Evolutionary conservation across 2,888 invertebrate species (phyloP).

Genomic region (Drosophila mimetica): DNA sequence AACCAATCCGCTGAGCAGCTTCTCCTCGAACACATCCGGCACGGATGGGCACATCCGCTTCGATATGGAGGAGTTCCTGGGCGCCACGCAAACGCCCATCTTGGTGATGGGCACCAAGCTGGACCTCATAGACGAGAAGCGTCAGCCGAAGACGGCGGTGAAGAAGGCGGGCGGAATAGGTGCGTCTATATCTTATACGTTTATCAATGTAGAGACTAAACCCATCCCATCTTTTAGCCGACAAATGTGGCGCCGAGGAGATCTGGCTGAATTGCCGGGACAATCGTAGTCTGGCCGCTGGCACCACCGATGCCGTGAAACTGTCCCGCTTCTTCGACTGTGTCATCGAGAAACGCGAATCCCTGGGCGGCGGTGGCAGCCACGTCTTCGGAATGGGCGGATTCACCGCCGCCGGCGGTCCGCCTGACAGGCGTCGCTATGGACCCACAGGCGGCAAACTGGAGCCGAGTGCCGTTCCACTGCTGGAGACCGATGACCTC

Average conservation of each 20-base stretch:
- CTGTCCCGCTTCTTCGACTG: slow-evolving; percentile 97
- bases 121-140: slow-evolving; percentile 92
- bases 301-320: slow-evolving; percentile 97
- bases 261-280: slow-evolving; percentile 92
- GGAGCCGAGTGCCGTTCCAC: slow-evolving; percentile 42
- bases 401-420: not conserved
- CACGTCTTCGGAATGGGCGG: slow-evolving; percentile 20
- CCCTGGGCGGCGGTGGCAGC: slow-evolving; percentile 1
- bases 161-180: slow-evolving; percentile 83
- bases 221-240: too few relatives aligned
- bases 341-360: slow-evolving; percentile 85
- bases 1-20: slow-evolving; percentile 36
- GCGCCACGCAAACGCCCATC: slow-evolving; percentile 95
- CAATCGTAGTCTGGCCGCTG: slow-evolving; percentile 94
- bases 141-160: slow-evolving; percentile 84
- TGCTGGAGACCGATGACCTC: slow-evolving; percentile 60
- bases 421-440: slow-evolving; percentile 54
- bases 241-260: slow-evolving; percentile 97
- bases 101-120: slow-evolving; percentile 97
- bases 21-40: slow-evolving; percentile 6
- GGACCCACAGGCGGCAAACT: slow-evolving; percentile 7
- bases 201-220: too few relatives aligned
- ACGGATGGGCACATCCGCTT: slow-evolving; percentile 83
- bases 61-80: slow-evolving; percentile 94
- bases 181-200: slow-evolving; percentile 47